Base-by-base conservation (phyloP, 2,888 invertebrate species). In the Dioctria linearis region DNA sequence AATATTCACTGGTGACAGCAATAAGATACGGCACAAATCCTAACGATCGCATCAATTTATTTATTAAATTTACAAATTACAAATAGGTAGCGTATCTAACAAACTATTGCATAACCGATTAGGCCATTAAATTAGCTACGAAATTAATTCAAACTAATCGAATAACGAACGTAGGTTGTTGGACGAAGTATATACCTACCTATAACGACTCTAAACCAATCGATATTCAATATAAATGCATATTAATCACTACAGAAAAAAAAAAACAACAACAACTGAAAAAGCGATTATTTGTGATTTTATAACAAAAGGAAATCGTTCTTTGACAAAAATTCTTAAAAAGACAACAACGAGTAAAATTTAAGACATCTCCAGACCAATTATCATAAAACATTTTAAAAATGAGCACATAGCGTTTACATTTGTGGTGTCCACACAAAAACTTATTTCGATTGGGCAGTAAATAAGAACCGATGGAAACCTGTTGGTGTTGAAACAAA, bases 401-500 rank as follows among this genome's bases (percentile, higher is more conserved):
- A 61, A 61, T 61, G 8, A 61, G 25, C 61, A 25, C 61, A 61
- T 0, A 25, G 25, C 25, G 25, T 25, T 25, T 25, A 61, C 61
- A 13, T 59, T 39, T 54, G 25, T 39, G 3, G 61, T 25, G 25
- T 25, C 25, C 25, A 25, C 25, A 61, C 37, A 61, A 66, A 66
- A 46, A 46, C 5, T 66, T 42, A 66, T 66, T 43, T 46, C 43
- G 66, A 66, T 66, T 66, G 66, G 42, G 43, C 13, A 43, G 61
- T 61, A 61, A 61, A 61, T 61, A 61, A 61, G 25, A 25, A 25
- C 25, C 25, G 25, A 25, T 25, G 66, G 43, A 66, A 66, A 66
- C 66, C 66, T 66, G 66, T 66, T 66, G 66, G 66, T 66, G 66
- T 66, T 66, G 66, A 66, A 66, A 66, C 66, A 66, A 66, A 66